Percentiles rank a stretch among this genome's conserved stretches.
Evolutionary conservation across 2,888 invertebrate genomes (phyloP).

Genomic region (Tenodera sinensis): DNA sequence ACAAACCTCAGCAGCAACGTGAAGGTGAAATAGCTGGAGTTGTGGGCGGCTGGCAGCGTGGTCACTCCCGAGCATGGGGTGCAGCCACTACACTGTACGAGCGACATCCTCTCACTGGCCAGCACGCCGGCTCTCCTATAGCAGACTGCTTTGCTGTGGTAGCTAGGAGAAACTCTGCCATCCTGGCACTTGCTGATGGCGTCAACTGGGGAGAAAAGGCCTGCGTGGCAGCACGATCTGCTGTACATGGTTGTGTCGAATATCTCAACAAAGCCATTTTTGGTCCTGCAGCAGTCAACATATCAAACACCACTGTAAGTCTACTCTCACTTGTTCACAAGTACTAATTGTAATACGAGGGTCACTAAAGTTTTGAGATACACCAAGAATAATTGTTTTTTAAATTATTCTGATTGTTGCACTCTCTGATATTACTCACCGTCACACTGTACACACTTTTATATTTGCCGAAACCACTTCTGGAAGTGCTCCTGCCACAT

Average conservation of each 20-base stretch:
- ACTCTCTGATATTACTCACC: too few relatives aligned
- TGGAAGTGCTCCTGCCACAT: too few relatives aligned
- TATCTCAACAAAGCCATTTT: constrained; percentile 73
- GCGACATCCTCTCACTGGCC: constrained; percentile 70
- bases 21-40: constrained; percentile 47
- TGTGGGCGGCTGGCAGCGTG: constrained; percentile 53
- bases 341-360: too few relatives aligned
- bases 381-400: too few relatives aligned
- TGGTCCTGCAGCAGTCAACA: constrained; percentile 38
- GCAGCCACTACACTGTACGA: constrained; percentile 78
- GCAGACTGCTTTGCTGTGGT: constrained; percentile 83
- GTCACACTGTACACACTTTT: too few relatives aligned
- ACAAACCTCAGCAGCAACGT: background rate
- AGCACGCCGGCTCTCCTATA: constrained; percentile 73
- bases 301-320: constrained; percentile 46
- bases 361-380: too few relatives aligned
- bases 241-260: constrained; percentile 78
- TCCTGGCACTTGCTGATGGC: constrained; percentile 81
- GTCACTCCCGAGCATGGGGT: constrained; percentile 60
- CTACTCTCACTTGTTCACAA: too few relatives aligned
- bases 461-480: too few relatives aligned
- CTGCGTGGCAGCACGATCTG: constrained; percentile 77
- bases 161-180: constrained; percentile 65
- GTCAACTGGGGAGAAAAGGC: constrained; percentile 92
- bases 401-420: too few relatives aligned